Evolutionary conservation across 2,888 invertebrate species (phyloP).

Genomic region (Hirtodrosophila trivittata): DNA sequence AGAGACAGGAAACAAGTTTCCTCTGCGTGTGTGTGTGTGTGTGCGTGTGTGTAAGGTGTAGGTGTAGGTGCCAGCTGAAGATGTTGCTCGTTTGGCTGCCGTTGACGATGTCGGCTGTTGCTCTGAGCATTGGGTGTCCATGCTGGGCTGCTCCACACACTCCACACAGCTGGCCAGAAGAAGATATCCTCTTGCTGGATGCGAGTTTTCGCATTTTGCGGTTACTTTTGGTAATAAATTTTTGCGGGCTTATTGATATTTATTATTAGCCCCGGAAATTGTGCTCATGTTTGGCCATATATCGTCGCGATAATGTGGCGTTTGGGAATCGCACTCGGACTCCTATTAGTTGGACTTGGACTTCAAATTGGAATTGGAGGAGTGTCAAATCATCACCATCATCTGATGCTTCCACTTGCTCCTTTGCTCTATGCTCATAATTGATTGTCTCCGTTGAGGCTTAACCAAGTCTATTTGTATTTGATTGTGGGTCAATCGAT

Average conservation of each 20-base stretch:
- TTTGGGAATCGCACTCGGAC: conserved; percentile 39
- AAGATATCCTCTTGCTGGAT: conserved; percentile 35
- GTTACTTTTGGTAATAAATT: conserved; percentile 71
- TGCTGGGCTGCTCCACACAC: background rate
- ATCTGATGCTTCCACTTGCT: conserved; percentile 12
- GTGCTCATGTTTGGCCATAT: conserved; percentile 58
- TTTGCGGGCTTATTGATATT: conserved; percentile 73
- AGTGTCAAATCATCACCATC: conserved; percentile 5
- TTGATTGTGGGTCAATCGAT: conserved; percentile 45
- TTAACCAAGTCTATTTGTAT: conserved; percentile 17
- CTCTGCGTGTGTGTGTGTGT: background rate
- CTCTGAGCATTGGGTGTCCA: background rate
- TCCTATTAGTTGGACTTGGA: background rate
- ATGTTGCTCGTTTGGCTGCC: conserved; percentile 4
- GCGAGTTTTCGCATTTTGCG: conserved; percentile 57
- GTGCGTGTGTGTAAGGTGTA: conserved; percentile 20
- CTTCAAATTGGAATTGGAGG: background rate
- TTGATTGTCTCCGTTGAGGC: conserved; percentile 34
- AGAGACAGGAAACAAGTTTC: background rate
- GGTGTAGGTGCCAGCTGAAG: conserved; percentile 6
- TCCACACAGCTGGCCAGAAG: conserved; percentile 24
- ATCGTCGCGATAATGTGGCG: conserved; percentile 61
- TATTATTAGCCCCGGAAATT: conserved; percentile 72
- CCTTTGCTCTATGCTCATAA: conserved; percentile 32
- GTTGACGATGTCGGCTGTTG: conserved; percentile 7